These are phyloP conservation scores for Nerophis lumbriciformis DNA, from an alignment of 2,113 vertebrate species.

Conservation along the genomic window DNA sequence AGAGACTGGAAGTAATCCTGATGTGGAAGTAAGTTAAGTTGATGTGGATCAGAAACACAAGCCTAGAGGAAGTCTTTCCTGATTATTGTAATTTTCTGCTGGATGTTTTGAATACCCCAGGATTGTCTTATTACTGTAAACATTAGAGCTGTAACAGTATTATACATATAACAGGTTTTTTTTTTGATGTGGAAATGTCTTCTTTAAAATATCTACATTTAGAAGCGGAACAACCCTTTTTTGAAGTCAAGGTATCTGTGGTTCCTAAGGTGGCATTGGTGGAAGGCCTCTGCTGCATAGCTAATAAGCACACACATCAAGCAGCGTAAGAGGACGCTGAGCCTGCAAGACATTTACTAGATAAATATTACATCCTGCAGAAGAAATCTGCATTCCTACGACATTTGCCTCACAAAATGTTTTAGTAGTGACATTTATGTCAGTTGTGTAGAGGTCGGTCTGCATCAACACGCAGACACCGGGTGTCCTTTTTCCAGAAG, in stretches of 20 bases:
- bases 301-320: slow-evolving; percentile 40
- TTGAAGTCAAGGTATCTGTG: slow-evolving; percentile 37
- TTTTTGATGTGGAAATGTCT: slow-evolving; percentile 39
- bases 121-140: slow-evolving; percentile 47
- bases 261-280: slow-evolving; percentile 42
- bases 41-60: slow-evolving; percentile 39
- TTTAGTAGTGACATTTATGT: slow-evolving; percentile 61
- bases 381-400: slow-evolving; percentile 53
- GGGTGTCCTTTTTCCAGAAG: slow-evolving; percentile 38
- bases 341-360: slow-evolving; percentile 58
- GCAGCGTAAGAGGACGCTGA: slow-evolving; percentile 40
- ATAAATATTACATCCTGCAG: slow-evolving; percentile 67
- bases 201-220: slow-evolving; percentile 40
- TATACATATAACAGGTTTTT: slow-evolving; percentile 25
- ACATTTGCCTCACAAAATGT: slow-evolving; percentile 48
- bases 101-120: slow-evolving; percentile 48
- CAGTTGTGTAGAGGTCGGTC: slow-evolving; percentile 46
- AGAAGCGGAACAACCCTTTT: not conserved
- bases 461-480: slow-evolving; percentile 48
- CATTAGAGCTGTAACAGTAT: slow-evolving; percentile 10
- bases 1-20: slow-evolving; percentile 35
- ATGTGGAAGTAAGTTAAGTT: slow-evolving; percentile 46
- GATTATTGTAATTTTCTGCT: slow-evolving; percentile 39
- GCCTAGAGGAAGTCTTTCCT: slow-evolving; percentile 35
- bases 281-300: slow-evolving; percentile 38